Base-by-base conservation (phyloP, 1,140 invertebrate genomes). In the Aphis gossypii region DNA sequence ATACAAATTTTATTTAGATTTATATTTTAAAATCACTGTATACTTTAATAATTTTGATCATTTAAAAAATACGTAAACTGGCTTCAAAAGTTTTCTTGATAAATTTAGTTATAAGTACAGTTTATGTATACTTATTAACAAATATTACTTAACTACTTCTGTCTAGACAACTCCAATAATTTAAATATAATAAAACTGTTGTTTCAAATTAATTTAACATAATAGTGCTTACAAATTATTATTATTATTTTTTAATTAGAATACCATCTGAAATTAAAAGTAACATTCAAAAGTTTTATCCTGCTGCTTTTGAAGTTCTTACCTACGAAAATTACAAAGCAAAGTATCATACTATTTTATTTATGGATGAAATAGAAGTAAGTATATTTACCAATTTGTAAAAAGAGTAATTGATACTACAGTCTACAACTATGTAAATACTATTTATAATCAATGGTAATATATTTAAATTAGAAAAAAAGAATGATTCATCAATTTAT, bases 281-380 rank as follows among this genome's bases (percentile, higher is more conserved):
- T 9, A 76, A 89, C 8, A 88, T 93, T 46, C 2, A 30, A 38
- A 76, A 82, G 30, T 51, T 93, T 1, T 88, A 82, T 76, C 93
- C 93, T 7, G 87, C 60, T 89, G 41, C 35, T 51, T 88, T 93
- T 89, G n/a, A 93, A 51, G 14, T 4, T n/a, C 60, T 93, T 60
- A 46, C 44, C 14, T 82, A 88, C 9, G 1, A 48, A 20, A 93
- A 93, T 82, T 93, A 93, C 23, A 76, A 46, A 93, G 93, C 84
- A 51, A 93, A 93, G 38, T 93, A 90, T 82, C 93, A 93, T 82
- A 82, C 44, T 48, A 87, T 93, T 88, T 89, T 93, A 93, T 89
- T 89, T 6, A 82, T 93, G n/a, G 93, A 93, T 51, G 93, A 93
- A 89, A 48, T 93, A 21, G 87, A 89, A 89, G 93, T 93, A 93